phyloP scores from a whole-genome alignment of 2,888 invertebrate genomes.

The Cremastinae sp. region DNA sequence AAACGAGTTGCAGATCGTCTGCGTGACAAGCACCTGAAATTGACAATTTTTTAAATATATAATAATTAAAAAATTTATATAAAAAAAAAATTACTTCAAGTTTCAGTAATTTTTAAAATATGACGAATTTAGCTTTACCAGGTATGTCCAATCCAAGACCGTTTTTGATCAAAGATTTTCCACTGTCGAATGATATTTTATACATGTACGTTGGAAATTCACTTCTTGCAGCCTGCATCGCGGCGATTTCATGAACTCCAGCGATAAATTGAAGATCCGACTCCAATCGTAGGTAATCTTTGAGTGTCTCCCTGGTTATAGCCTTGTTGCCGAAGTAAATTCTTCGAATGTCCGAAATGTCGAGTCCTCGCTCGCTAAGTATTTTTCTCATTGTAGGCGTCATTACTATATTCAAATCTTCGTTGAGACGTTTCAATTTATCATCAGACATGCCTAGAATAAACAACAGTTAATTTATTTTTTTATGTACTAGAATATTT shows the following conservation, averaged over 20 bases:
- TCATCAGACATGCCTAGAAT: constrained; percentile 49
- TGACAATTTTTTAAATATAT: background rate
- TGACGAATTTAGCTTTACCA: constrained; percentile 61
- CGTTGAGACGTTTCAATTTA: constrained; percentile 52
- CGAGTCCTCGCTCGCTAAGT: constrained; percentile 59
- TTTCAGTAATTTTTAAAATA: background rate
- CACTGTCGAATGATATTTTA: constrained; percentile 68
- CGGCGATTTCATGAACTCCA: constrained; percentile 66
- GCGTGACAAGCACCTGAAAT: constrained; percentile 59
- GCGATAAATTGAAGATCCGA: constrained; percentile 67
- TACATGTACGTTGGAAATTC: constrained; percentile 69
- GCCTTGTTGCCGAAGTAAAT: constrained; percentile 68
- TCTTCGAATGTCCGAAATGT: constrained; percentile 62
- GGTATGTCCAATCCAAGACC: constrained; percentile 56
- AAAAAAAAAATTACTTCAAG: background rate
- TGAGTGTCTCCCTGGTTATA: constrained; percentile 52
- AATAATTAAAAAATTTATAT: background rate
- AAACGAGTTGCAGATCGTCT: constrained; percentile 72
- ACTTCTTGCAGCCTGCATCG: constrained; percentile 61
- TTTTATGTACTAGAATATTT: background rate
- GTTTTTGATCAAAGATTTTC: constrained; percentile 61
- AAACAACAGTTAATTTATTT: background rate
- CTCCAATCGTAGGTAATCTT: constrained; percentile 62
- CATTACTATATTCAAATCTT: constrained; percentile 55
- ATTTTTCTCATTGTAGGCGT: constrained; percentile 51